Base-by-base conservation (phyloP, 2,113 vertebrate species). In the Ovibos moschatus region DNA sequence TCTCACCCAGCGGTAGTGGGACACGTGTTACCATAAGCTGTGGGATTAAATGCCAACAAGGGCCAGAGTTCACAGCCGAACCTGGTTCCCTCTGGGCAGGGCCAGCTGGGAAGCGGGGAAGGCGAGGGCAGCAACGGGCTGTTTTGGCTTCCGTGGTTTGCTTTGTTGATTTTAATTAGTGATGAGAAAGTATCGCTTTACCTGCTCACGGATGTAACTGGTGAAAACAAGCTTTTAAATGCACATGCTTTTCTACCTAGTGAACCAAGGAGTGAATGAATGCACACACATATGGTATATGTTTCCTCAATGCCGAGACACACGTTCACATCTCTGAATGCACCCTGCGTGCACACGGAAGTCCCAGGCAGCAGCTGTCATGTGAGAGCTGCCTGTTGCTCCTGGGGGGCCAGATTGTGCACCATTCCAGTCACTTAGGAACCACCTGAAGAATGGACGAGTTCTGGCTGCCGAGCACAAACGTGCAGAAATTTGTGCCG, bases 281-380 rank as follows among this genome's bases (percentile, higher is more conserved):
- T 3, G 81, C 11, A 25, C 50, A 11, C 25, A 0, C 6, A 14
- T 1, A 2, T 7, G n/a, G 50, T 25, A 0, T 45, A 2, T 7
- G 10, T 6, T 16, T 67, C 92, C 16, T 23, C 19, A 8, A 12
- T 23, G 40, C 74, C 9, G 4, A 58, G 33, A 60, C 16, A 27
- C 7, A 15, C 15, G 2, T 27, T 64, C n/a, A 33, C 15, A 12
- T 27, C 87, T 91, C 43, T 60, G 55, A 30, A 57, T 27, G n/a
- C 55, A 10, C 14, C 25, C 55, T 14, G 23, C 3, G 2, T 28
- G 36, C 64, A 23, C 4, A 27, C 2, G 28, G 58, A 47, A 47
- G 2, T 23, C 50, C 74, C 64, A 5, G 17, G 55, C 43, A 30
- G 57, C 25, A 28, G 92, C 53, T 15, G 50, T 33, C 64, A 53